Percentiles rank a stretch among this genome's conserved stretches.
These are phyloP conservation scores for Trichoplusia ni DNA, from an alignment of 1,140 invertebrate genomes.

Conservation along the genomic window DNA sequence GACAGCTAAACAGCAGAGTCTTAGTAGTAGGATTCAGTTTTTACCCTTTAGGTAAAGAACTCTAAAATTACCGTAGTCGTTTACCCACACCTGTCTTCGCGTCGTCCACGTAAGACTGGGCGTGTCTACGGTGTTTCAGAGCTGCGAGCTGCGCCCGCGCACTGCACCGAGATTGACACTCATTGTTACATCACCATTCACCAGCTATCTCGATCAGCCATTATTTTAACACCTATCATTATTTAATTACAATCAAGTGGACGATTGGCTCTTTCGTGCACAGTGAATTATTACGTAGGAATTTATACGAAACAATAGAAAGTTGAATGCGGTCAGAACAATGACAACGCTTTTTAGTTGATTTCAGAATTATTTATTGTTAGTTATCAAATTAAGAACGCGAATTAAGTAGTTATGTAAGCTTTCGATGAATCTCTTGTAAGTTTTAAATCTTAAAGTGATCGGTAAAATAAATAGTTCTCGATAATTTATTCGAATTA, in stretches of 20 bases:
- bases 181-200: constrained; percentile 63
- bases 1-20: too few relatives aligned
- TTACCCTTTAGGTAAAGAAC: too few relatives aligned
- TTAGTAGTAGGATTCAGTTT: too few relatives aligned
- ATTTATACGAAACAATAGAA: constrained; percentile 28
- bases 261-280: constrained; percentile 5
- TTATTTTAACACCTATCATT: constrained; percentile 33
- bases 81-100: constrained; percentile 25
- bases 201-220: constrained; percentile 21
- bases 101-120: constrained; percentile 27
- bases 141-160: constrained; percentile 7
- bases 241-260: constrained; percentile 31
- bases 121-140: constrained; percentile 19
- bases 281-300: constrained; percentile 17
- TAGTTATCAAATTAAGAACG: background rate
- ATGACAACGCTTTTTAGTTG: constrained; percentile 23
- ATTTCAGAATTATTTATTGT: constrained; percentile 29
- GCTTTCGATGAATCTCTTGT: too few relatives aligned
- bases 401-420: constrained; percentile 6
- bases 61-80: too few relatives aligned
- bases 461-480: too few relatives aligned
- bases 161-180: constrained; percentile 35
- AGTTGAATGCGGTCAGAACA: constrained; percentile 17
- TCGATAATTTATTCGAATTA: too few relatives aligned
- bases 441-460: too few relatives aligned